Evolutionary conservation across 2,888 invertebrate genomes (phyloP), one percentile per base, ranked within the genome.

Genomic region (Leucoma salicis): DNA sequence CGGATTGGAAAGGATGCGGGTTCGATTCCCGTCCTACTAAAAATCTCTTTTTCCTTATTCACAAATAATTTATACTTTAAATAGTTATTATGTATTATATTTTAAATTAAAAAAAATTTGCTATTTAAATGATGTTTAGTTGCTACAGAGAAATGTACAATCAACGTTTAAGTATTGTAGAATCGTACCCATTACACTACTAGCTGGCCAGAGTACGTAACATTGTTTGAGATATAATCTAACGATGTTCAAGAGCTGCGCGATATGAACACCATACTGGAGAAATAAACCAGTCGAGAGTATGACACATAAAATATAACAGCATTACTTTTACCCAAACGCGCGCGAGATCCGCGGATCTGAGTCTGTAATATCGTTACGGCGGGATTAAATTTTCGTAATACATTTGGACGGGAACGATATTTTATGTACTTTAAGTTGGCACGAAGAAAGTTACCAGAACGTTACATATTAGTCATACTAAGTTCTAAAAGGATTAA

Each of bases 391-490:
- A 54, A 57, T 57, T 54, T 52, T 42, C 46, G 42, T 48, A 52
- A 61, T 49, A 49, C 57, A 42, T 45, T 53, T 42, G 53, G 49
- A 60, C 46, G 39, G 34, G 33, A 34, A 45, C 42, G 34, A 45
- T 57, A 57, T 54, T 57, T 57, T 53, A 61, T 57, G 40, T 48
- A 51, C 35, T 51, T 46, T 27, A 57, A 61, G 42, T 57, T 61
- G 16, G 36, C 14, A 32, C 16, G 25, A 39, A 32, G 13, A 35
- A 32, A 38, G 31, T 32, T 33, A 21, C 5, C 6, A 4, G 21
- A 21, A 21, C 21, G 21, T 8, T n/a, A n/a, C n/a, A n/a, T n/a
- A n/a, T n/a, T n/a, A n/a, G n/a, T n/a, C n/a, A n/a, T n/a, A n/a
- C n/a, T n/a, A n/a, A n/a, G n/a, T n/a, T n/a, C n/a, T n/a, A n/a